Conservation (phyloP, 1,140 invertebrate species). For the Bombus polaris region DNA sequence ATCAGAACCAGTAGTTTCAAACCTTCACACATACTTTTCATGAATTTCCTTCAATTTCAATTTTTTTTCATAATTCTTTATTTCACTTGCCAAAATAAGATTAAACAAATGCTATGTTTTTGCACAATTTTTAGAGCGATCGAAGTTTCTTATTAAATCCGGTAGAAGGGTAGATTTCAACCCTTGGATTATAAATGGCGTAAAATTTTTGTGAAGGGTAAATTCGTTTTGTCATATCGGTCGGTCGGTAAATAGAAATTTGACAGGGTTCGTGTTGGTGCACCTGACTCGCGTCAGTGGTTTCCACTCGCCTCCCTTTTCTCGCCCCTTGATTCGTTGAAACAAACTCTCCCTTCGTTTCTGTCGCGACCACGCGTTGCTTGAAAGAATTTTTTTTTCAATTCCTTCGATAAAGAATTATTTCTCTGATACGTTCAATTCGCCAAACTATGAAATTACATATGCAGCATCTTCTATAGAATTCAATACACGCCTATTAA, state of each 20-base stretch:
- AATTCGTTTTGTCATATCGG: neutral
- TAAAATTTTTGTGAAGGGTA: neutral
- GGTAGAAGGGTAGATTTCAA: neutral
- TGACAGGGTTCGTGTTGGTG: conserved; percentile 1
- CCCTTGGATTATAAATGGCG: neutral
- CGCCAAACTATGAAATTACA: neutral
- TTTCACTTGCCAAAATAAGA: neutral
- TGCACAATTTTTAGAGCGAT: too few species aligned
- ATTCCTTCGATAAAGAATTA: neutral
- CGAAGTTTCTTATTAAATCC: neutral
- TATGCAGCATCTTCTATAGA: too few species aligned
- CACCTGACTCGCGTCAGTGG: conserved; percentile 25
- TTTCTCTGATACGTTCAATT: neutral
- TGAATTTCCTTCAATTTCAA: neutral
- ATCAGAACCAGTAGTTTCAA: neutral
- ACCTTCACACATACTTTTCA: too few species aligned
- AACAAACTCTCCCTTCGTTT: neutral
- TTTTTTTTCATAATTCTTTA: neutral
- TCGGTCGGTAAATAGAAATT: neutral
- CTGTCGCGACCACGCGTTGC: neutral
- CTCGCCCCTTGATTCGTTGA: neutral
- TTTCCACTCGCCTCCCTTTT: conserved; percentile 3
- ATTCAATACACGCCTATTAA: neutral
- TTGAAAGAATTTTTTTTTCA: neutral
- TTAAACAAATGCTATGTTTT: too few species aligned